Evolutionary conservation across 2,888 invertebrate genomes (phyloP).

Genomic region (Pemphredon lugubris): DNA sequence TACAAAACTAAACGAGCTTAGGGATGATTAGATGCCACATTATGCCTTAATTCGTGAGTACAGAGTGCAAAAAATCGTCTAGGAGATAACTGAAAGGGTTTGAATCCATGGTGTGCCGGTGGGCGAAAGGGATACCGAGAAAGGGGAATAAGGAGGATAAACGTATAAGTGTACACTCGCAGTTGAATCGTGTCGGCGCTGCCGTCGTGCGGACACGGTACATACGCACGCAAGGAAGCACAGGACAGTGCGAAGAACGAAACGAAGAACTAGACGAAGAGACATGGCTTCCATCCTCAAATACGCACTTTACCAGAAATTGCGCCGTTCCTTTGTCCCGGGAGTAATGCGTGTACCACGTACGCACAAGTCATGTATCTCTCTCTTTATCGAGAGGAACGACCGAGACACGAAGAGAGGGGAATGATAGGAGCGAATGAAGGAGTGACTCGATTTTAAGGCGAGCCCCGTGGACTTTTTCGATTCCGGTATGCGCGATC

Average conservation of each 20-base stretch:
- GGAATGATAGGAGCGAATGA: slow-evolving; percentile 24
- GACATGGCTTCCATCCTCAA: slow-evolving; percentile 66
- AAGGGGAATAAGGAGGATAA: slow-evolving; percentile 29
- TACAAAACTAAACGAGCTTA: not conserved
- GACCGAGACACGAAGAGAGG: slow-evolving; percentile 17
- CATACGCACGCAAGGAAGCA: slow-evolving; percentile 40
- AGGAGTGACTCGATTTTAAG: slow-evolving; percentile 9
- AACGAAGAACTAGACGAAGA: slow-evolving; percentile 37
- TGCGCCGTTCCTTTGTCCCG: slow-evolving; percentile 59
- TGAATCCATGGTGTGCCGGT: not conserved
- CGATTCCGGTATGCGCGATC: not conserved
- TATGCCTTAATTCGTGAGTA: not conserved
- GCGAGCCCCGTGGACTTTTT: not conserved
- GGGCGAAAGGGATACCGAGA: not conserved
- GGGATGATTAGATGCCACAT: too few species aligned
- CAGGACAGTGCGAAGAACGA: slow-evolving; percentile 47
- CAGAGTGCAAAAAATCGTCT: not conserved
- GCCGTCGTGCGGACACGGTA: slow-evolving; percentile 40
- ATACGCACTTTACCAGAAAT: slow-evolving; percentile 58
- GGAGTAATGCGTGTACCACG: slow-evolving; percentile 6
- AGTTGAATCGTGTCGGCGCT: slow-evolving; percentile 59
- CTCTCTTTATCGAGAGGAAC: slow-evolving; percentile 22
- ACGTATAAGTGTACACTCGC: slow-evolving; percentile 47
- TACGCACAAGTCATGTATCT: slow-evolving; percentile 14
- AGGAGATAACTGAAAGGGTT: too few species aligned